phyloP scores from a whole-genome alignment of 2,113 vertebrate species.

The Actinemys pallida region DNA sequence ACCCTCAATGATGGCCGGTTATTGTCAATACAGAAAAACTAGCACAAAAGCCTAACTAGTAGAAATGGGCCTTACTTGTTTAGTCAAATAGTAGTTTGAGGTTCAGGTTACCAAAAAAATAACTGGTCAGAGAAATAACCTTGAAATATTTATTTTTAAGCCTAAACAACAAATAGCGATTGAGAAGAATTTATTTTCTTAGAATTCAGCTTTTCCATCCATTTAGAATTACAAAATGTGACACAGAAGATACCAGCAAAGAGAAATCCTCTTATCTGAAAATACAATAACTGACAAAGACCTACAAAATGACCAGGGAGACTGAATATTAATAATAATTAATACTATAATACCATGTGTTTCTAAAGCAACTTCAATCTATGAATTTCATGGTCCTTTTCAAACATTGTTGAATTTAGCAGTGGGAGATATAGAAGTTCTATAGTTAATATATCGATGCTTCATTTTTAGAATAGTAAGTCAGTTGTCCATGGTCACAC shows the following conservation, averaged over 20 bases:
- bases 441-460: too few species aligned
- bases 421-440: background rate
- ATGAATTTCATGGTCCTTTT: background rate
- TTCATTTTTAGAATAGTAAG: too few species aligned
- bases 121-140: background rate
- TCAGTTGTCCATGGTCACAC: background rate
- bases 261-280: background rate
- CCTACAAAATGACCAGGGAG: background rate
- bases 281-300: background rate
- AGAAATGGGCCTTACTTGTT: background rate
- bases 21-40: background rate
- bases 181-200: background rate
- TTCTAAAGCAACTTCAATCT: background rate
- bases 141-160: background rate
- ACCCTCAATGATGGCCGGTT: background rate
- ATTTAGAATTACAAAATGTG: background rate
- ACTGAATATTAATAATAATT: background rate
- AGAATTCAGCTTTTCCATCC: background rate
- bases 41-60: background rate
- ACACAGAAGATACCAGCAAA: background rate
- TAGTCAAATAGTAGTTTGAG: background rate
- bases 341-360: background rate
- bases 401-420: background rate
- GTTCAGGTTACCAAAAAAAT: background rate
- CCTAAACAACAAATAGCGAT: background rate